Conservation (phyloP, 2,888 invertebrate genomes). For the Campoletis raptor region DNA sequence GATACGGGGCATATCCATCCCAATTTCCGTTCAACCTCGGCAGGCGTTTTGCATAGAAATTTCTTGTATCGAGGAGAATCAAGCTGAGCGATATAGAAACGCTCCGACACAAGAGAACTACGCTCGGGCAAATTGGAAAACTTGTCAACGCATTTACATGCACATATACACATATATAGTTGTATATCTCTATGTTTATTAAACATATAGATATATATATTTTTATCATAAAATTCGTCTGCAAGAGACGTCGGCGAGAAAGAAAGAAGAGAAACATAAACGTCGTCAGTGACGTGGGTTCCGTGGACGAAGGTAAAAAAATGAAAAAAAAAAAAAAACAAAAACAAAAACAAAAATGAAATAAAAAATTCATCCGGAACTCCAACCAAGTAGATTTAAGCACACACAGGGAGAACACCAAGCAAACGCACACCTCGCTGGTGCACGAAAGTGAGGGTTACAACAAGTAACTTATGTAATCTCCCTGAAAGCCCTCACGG, state of each 20-base stretch:
- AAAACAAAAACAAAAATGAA: constrained; percentile 8
- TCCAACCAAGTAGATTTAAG: constrained; percentile 59
- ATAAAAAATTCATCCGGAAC: constrained; percentile 71
- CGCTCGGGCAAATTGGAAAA: constrained; percentile 76
- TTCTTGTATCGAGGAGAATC: constrained; percentile 68
- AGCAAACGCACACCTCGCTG: constrained; percentile 26
- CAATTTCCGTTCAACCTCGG: constrained; percentile 63
- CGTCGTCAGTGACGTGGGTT: neutral
- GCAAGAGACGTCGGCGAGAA: constrained; percentile 15
- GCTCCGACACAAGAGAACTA: constrained; percentile 56
- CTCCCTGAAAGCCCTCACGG: neutral
- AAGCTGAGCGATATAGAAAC: constrained; percentile 33
- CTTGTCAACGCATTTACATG: constrained; percentile 69
- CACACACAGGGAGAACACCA: neutral
- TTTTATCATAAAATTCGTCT: constrained; percentile 3
- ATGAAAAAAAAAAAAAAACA: neutral
- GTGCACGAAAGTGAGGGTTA: neutral
- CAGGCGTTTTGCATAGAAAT: constrained; percentile 75
- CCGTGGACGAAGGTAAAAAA: constrained; percentile 3
- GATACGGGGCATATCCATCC: constrained; percentile 59
- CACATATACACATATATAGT: neutral
- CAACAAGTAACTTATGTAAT: constrained; percentile 39
- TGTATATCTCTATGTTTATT: neutral
- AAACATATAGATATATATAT: neutral
- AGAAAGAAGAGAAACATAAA: neutral